Base-by-base conservation (phyloP, 1,140 invertebrate species). In the Euura saliciscinereae region DNA sequence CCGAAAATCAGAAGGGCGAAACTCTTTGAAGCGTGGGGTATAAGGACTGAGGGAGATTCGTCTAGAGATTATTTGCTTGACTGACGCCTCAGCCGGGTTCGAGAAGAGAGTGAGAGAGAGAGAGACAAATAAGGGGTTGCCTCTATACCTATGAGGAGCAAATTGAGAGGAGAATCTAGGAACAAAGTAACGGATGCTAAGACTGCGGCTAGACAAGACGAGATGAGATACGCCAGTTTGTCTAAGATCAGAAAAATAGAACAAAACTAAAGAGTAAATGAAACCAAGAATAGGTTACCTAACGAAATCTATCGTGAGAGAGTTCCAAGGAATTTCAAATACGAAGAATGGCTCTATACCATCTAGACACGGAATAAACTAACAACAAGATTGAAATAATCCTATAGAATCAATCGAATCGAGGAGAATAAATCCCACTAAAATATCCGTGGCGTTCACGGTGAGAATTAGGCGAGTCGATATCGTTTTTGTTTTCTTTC, bases 281-380 rank as follows among this genome's bases (percentile, higher is more conserved):
- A 59, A 6, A 59, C 3, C 3, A 59, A 59, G 5, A 8, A 11
- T 11, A 59, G 28, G 28, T 28, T n/a, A 59, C 51, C 51, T 59
- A 8, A 59, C 51, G 51, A 59, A 59, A 59, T 59, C 8, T 59
- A 59, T 59, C 51, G 51, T 59, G 51, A 59, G 51, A 59, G 51
- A 59, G 13, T 59, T 8, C 51, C 51, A n/a, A 11, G 51, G 6
- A 59, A 59, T 59, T 59, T 6, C 0, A 4, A 3, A 59, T 59
- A 59, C 0, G 28, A 28, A 28, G 51, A 59, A 59, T 59, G 8
- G 6, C 10, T 11, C 13, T n/a, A 4, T 11, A 59, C 13, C 6
- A 59, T 3, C 13, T 2, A n/a, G 13, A 6, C 10, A 59, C 10
- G 6, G 51, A 59, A 3, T 11, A 6, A 59, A 28, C 13, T 11